phyloP scores from a whole-genome alignment of 2,113 vertebrate species.

The Eonycteris spelaea region DNA sequence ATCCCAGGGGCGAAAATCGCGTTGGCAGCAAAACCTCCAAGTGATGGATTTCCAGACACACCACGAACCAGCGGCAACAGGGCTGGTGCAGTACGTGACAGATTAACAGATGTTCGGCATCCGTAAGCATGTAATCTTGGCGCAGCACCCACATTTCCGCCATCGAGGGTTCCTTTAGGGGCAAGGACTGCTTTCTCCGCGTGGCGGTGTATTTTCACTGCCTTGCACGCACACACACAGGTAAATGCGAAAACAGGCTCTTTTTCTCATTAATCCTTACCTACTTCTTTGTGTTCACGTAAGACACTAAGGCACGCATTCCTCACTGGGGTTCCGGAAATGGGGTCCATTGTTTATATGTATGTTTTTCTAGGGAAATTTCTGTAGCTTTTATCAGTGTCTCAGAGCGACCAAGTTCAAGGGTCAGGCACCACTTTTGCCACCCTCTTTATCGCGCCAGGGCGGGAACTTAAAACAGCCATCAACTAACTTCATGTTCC shows the following conservation, averaged over 20 bases:
- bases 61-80: background rate
- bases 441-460: background rate
- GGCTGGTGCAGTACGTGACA: background rate
- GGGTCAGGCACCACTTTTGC: background rate
- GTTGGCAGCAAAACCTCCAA: background rate
- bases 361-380: background rate
- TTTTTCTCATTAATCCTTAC: background rate
- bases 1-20: background rate
- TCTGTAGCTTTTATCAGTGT: background rate
- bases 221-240: background rate
- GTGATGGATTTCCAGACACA: slow-evolving; percentile 3
- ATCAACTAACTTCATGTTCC: background rate
- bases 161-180: background rate
- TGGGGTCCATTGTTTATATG: background rate
- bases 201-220: background rate
- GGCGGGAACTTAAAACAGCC: background rate
- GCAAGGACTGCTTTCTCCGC: background rate
- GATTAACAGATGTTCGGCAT: background rate
- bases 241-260: background rate
- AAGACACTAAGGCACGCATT: background rate
- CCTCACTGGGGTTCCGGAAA: background rate
- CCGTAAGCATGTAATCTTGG: no score
- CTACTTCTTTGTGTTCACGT: background rate
- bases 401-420: background rate
- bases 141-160: background rate